A percentile compares a stretch with the other conserved stretches of the same genome.
phyloP scores from a whole-genome alignment of 1,140 invertebrate species.

The Drosophila jambulina region DNA sequence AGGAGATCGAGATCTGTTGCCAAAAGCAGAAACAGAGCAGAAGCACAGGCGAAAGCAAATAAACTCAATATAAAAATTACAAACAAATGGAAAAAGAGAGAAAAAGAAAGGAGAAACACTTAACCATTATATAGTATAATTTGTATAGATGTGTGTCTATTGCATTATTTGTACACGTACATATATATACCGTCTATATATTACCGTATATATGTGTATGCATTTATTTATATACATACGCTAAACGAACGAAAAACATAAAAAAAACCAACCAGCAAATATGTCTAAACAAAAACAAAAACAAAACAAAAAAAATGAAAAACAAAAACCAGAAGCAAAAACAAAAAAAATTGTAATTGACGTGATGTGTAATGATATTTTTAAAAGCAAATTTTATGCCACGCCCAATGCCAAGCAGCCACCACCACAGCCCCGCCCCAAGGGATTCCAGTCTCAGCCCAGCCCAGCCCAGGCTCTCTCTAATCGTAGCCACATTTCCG shows the following conservation, averaged over 20 bases:
- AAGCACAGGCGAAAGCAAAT: slow-evolving; percentile 8
- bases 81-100: slow-evolving; percentile 28
- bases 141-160: slow-evolving; percentile 84
- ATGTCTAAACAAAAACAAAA: slow-evolving; percentile 55
- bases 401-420: slow-evolving; percentile 47
- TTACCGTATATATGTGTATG: slow-evolving; percentile 66
- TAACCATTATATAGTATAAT: slow-evolving; percentile 83
- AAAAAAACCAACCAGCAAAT: slow-evolving; percentile 39
- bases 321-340: slow-evolving; percentile 44
- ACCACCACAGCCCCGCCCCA: slow-evolving; percentile 14
- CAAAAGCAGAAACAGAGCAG: slow-evolving; percentile 40
- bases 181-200: slow-evolving; percentile 62
- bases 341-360: slow-evolving; percentile 76
- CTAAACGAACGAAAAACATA: slow-evolving; percentile 51
- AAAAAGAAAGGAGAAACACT: slow-evolving; percentile 44
- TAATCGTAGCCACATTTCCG: slow-evolving; percentile 9
- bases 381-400: slow-evolving; percentile 84
- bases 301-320: slow-evolving; percentile 30
- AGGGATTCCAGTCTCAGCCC: slow-evolving; percentile 6
- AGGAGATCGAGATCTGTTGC: slow-evolving; percentile 35
- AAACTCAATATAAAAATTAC: slow-evolving; percentile 39
- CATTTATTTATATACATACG: slow-evolving; percentile 77
- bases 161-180: slow-evolving; percentile 80
- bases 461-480: neutral
- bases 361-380: slow-evolving; percentile 84